phyloP scores from a whole-genome alignment of 2,888 invertebrate species.

The Nymphalis c-album region DNA sequence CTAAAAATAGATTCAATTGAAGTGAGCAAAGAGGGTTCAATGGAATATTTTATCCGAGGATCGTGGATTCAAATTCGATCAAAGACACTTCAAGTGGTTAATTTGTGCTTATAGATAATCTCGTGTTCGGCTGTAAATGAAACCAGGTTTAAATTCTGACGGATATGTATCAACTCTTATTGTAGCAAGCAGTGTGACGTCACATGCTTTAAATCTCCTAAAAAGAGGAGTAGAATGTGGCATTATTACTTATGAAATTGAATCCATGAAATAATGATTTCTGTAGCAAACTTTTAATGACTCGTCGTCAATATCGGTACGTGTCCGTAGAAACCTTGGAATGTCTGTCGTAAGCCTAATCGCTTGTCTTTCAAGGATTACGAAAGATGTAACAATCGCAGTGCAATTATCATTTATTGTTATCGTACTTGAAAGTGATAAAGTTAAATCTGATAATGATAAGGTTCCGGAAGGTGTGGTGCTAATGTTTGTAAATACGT shows the following conservation, averaged over 20 bases:
- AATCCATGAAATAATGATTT: slow-evolving; percentile 22
- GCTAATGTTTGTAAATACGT: slow-evolving; percentile 14
- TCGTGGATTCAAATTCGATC: no score
- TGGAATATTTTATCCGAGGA: no score
- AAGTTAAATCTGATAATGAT: slow-evolving; percentile 25
- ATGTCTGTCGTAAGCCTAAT: slow-evolving; percentile 35
- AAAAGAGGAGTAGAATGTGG: no score
- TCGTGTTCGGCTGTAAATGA: no score
- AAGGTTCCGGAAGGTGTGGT: slow-evolving; percentile 26
- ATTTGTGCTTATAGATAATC: no score
- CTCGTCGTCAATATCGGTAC: slow-evolving; percentile 21
- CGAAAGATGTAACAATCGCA: slow-evolving; percentile 32
- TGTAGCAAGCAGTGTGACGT: no score
- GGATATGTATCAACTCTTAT: no score
- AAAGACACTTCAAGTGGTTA: no score
- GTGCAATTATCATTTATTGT: slow-evolving; percentile 31
- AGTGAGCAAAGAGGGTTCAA: no score
- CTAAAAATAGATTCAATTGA: neutral
- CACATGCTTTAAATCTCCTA: no score
- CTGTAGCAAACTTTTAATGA: slow-evolving; percentile 18
- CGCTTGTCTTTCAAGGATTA: slow-evolving; percentile 33
- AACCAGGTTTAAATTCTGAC: no score
- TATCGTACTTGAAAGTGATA: slow-evolving; percentile 28
- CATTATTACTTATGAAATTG: slow-evolving; percentile 8
- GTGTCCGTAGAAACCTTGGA: slow-evolving; percentile 27